Evolutionary conservation across 92 coral and sea anemone species (phyloP), one percentile per base, ranked within the genome.

Genomic region (Bergia puertoricense): DNA sequence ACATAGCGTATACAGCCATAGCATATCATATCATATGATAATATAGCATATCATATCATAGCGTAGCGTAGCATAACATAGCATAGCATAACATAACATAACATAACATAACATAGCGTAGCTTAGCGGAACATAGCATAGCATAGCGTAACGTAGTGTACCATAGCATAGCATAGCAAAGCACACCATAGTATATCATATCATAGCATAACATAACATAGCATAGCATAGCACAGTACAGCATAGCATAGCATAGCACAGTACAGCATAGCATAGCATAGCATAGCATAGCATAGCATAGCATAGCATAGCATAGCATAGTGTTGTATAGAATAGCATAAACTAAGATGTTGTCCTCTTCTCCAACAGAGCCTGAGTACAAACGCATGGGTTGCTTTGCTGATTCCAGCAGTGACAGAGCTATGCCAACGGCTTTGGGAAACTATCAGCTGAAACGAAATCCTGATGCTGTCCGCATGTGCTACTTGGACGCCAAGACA

Each of bases 401-500:
- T 16, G 87, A 84, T 16, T 44, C 57, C n/a, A 69, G 46, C 4
- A 20, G 15, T 69, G 79, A 71, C 87, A 72, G 79, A 50, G 87
- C 87, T 11, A 48, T 84, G 68, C 78, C 78, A 8, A 84, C 78
- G 14, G 67, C 77, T 18, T 7, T 84, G 0, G 87, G 87, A 16
- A 51, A 84, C 40, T 84, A 84, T 5, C 43, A 46, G 44, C 4
- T 20, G 56, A 84, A 23, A 48, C 71, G 87, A 13, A 84, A 84
- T 37, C 67, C 68, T 11, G 87, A 84, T 18, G 87, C 87, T 0
- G 66, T 71, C 51, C 20, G 30, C 8, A 20, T 84, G 30, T 84
- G 87, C n/a, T 46, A 46, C 30, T 74, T 84, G 16, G 87, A 84
- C 48, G 87, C 87, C 7, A 44, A 69, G 51, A 84, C 79, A 48